Evolutionary conservation across 2,113 vertebrate species (phyloP).

Genomic region (Pedetes capensis): DNA sequence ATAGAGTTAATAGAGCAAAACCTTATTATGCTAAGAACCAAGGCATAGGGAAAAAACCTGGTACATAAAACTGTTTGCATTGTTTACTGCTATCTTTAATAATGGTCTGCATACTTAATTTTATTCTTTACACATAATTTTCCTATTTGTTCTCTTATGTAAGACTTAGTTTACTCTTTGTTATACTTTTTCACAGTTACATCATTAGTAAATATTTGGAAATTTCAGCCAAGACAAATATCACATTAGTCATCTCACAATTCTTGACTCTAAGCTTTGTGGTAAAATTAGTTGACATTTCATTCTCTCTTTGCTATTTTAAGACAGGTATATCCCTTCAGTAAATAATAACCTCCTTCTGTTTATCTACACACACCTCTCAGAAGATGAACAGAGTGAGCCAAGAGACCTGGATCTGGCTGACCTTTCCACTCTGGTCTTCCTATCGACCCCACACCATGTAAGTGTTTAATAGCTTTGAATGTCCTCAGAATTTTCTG

Average conservation of each 20-base stretch:
- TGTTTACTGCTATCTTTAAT: background rate
- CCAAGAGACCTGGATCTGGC: rapidly evolving
- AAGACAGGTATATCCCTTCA: background rate
- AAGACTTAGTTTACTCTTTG: background rate
- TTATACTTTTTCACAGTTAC: background rate
- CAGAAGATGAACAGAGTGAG: background rate
- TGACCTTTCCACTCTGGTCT: background rate
- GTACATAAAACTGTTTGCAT: background rate
- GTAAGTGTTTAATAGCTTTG: background rate
- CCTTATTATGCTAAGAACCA: background rate
- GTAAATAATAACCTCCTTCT: background rate
- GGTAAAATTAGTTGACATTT: background rate
- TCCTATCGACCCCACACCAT: too few relatives aligned
- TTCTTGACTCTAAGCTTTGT: background rate
- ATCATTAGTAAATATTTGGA: background rate
- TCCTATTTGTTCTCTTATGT: background rate
- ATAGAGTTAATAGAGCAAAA: background rate
- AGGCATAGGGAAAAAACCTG: background rate
- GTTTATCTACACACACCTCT: background rate
- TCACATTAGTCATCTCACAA: background rate
- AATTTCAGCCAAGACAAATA: background rate
- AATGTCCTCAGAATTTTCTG: background rate
- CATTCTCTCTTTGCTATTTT: background rate
- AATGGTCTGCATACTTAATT: background rate
- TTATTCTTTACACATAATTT: background rate